Percentiles rank a stretch among this genome's conserved stretches.
Evolutionary conservation across 2,888 invertebrate species (phyloP).

Genomic region (Drosophila phalerata): DNA sequence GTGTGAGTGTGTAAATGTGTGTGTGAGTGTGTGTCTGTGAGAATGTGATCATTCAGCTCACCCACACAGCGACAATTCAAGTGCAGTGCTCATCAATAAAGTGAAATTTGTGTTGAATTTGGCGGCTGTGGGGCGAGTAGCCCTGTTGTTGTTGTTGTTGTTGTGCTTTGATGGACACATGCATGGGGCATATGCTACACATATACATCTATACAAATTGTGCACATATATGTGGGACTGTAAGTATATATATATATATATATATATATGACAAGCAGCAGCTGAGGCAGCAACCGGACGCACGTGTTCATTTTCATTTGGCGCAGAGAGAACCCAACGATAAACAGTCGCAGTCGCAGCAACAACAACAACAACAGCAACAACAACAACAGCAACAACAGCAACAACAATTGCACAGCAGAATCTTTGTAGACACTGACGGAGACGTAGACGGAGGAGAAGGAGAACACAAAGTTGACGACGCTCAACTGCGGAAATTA

Average conservation of each 20-base stretch:
- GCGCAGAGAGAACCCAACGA: conserved; percentile 76
- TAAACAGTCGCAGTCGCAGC: conserved; percentile 64
- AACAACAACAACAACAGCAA: conserved; percentile 36
- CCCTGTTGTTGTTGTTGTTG: conserved; percentile 47
- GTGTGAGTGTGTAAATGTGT: conserved; percentile 16
- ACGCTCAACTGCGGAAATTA: conserved; percentile 75
- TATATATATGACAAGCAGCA: conserved; percentile 31
- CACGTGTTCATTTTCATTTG: conserved; percentile 84
- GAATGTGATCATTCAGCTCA: conserved; percentile 46
- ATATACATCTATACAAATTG: conserved; percentile 8
- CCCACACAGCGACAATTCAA: conserved; percentile 64
- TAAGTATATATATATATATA: conserved; percentile 14
- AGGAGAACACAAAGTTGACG: conserved; percentile 38
- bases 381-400: conserved; percentile 34
- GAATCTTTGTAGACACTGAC: conserved; percentile 69
- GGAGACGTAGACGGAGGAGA: conserved; percentile 4
- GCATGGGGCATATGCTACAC: conserved; percentile 55
- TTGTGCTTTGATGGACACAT: conserved; percentile 59
- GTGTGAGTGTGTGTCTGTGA: conserved; percentile 19
- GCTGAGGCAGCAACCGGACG: conserved; percentile 78
- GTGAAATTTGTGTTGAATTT: conserved; percentile 69
- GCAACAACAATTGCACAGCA: conserved; percentile 44
- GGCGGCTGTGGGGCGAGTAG: conserved; percentile 58
- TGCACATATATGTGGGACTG: conserved; percentile 22
- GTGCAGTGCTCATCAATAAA: conserved; percentile 76